A percentile compares a stretch with the other conserved stretches of the same genome.
Conservation (phyloP, 2,113 vertebrate genomes). For the Amblyopsis rosae region DNA sequence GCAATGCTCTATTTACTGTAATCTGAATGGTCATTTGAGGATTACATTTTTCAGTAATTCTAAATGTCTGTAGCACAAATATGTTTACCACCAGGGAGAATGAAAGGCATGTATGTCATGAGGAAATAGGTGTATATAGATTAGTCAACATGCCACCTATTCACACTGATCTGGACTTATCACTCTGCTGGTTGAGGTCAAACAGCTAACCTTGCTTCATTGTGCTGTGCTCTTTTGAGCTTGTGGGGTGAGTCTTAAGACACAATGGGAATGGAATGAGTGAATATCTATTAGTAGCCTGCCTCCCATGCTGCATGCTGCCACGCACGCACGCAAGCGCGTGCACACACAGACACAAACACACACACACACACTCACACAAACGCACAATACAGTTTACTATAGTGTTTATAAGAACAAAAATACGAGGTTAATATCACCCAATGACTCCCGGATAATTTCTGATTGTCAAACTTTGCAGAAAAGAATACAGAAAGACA, state of each 20-base stretch:
- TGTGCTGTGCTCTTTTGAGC: background rate
- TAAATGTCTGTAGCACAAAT: background rate
- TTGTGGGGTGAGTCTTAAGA: constrained; percentile 4
- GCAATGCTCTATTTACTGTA: no score
- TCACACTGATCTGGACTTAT: constrained; percentile 12
- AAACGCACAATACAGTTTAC: no score
- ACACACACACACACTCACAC: no score
- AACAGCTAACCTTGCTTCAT: background rate
- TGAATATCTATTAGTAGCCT: background rate
- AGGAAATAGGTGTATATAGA: background rate
- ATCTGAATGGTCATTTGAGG: no score
- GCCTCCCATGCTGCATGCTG: no score
- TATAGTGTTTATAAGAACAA: no score
- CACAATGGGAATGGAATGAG: background rate
- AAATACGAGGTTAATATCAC: no score
- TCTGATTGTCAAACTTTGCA: constrained; percentile 3
- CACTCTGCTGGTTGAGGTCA: constrained; percentile 6
- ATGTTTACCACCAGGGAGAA: background rate
- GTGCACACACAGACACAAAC: no score
- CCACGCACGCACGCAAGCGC: no score
- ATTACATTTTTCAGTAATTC: no score
- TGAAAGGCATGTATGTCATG: constrained; percentile 6
- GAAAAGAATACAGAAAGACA: constrained; percentile 26
- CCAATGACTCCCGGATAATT: constrained; percentile 1
- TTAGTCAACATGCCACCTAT: constrained; percentile 10